Evolutionary conservation across 2,797 vertebrate species (phyloP).

Genomic region (Tympanoctomys barrerae): DNA sequence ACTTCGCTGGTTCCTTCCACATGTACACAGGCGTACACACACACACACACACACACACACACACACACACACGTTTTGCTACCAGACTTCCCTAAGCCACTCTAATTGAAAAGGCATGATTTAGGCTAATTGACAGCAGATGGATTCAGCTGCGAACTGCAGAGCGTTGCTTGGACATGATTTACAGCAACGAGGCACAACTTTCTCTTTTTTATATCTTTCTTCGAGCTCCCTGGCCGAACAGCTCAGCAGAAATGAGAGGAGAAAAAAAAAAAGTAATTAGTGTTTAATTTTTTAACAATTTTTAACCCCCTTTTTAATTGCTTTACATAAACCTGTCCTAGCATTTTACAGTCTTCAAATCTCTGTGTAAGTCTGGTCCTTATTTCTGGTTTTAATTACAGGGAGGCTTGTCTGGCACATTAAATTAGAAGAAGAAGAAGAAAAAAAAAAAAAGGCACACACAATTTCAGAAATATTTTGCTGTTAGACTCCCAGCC

Average conservation of each 20-base stretch:
- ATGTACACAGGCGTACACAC: neutral
- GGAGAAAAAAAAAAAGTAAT: conserved; percentile 84
- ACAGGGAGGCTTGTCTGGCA: conserved; percentile 87
- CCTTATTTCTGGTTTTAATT: conserved; percentile 90
- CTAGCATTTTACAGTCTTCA: conserved; percentile 90
- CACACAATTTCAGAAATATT: conserved; percentile 80
- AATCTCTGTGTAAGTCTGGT: conserved; percentile 86
- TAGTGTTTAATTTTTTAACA: conserved; percentile 91
- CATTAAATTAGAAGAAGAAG: conserved; percentile 80
- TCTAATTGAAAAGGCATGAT: conserved; percentile 90
- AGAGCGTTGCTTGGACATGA: conserved; percentile 80
- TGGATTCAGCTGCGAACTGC: conserved; percentile 80
- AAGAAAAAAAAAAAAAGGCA: neutral
- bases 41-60: neutral
- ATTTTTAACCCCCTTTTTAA: conserved; percentile 90
- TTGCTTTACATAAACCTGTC: conserved; percentile 90
- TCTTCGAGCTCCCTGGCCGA: conserved; percentile 78
- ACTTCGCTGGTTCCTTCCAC: neutral
- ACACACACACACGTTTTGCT: conserved; percentile 65
- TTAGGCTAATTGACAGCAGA: conserved; percentile 90
- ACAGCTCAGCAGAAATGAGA: conserved; percentile 84
- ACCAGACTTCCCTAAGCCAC: conserved; percentile 84
- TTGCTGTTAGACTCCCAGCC: conserved; percentile 73
- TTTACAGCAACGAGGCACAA: conserved; percentile 82
- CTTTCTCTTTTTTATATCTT: conserved; percentile 81